Conservation (phyloP, 2,888 invertebrate species). For the Scrobipalpa atriplicella region DNA sequence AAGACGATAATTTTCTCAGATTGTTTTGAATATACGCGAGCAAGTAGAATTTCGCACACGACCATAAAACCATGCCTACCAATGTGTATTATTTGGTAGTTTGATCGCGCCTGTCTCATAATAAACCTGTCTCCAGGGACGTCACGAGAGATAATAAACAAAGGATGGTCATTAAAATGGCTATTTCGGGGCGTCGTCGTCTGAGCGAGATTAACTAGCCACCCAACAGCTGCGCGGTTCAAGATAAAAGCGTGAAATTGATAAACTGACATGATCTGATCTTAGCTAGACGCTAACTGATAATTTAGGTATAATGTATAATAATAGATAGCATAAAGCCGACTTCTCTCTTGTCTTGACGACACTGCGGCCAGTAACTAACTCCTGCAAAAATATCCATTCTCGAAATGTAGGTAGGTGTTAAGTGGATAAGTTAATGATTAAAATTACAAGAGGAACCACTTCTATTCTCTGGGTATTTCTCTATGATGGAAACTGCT, state of each 20-base stretch:
- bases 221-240: constrained; percentile 32
- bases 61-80: neutral
- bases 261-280: neutral
- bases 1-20: no score
- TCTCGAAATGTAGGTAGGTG: no score
- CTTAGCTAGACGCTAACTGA: neutral
- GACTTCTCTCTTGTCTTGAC: no score
- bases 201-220: constrained; percentile 53
- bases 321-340: no score
- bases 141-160: constrained; percentile 71
- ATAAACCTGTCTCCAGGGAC: constrained; percentile 51
- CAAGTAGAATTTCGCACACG: no score
- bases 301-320: no score
- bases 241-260: constrained; percentile 7
- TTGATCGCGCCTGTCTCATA: constrained; percentile 37
- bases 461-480: no score
- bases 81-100: neutral
- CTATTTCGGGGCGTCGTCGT: constrained; percentile 72
- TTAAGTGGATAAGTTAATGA: neutral
- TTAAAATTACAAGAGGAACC: neutral
- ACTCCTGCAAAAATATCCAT: no score
- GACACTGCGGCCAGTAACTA: no score
- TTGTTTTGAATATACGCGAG: no score
- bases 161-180: constrained; percentile 74
- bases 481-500: no score